A percentile compares a stretch with the other conserved stretches of the same genome.
These are phyloP conservation scores for Haemorhous mexicanus DNA, from an alignment of 2,113 vertebrate species.

Conservation along the genomic window DNA sequence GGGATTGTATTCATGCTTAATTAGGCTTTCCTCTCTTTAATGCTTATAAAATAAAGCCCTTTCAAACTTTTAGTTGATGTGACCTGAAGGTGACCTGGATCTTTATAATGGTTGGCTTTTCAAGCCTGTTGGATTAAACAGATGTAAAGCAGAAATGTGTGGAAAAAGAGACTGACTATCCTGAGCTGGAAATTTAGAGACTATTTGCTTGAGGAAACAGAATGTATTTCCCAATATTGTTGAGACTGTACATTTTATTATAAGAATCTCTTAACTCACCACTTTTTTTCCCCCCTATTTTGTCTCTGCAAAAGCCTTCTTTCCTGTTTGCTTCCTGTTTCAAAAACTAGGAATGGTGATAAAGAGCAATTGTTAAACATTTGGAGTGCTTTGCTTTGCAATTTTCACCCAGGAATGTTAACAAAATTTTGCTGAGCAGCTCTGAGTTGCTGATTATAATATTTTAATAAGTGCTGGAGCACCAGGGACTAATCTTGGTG, in stretches of 20 bases:
- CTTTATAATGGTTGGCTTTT: slow-evolving; percentile 50
- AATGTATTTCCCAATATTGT: background rate
- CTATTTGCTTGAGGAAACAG: background rate
- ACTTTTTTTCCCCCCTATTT: background rate
- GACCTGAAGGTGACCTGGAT: slow-evolving; percentile 56
- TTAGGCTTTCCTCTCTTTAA: slow-evolving; percentile 55
- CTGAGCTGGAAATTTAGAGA: background rate
- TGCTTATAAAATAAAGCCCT: slow-evolving; percentile 57
- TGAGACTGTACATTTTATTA: background rate
- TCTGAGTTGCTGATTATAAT: background rate
- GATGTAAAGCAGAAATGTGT: slow-evolving; percentile 36
- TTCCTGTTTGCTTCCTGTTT: slow-evolving; percentile 30
- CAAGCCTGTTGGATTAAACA: slow-evolving; percentile 44
- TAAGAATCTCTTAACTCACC: background rate
- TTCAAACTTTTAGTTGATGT: slow-evolving; percentile 50
- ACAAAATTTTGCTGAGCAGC: background rate
- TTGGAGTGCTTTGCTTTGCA: background rate
- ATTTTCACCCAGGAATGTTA: background rate
- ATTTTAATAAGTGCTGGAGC: background rate
- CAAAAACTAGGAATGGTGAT: background rate
- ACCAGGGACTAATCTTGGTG: background rate
- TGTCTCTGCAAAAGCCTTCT: background rate
- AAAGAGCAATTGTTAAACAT: background rate
- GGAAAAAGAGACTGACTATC: background rate
- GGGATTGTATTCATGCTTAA: slow-evolving; percentile 57